Evolutionary conservation across 2,888 invertebrate genomes (phyloP).

Genomic region (Nyleta sp.): DNA sequence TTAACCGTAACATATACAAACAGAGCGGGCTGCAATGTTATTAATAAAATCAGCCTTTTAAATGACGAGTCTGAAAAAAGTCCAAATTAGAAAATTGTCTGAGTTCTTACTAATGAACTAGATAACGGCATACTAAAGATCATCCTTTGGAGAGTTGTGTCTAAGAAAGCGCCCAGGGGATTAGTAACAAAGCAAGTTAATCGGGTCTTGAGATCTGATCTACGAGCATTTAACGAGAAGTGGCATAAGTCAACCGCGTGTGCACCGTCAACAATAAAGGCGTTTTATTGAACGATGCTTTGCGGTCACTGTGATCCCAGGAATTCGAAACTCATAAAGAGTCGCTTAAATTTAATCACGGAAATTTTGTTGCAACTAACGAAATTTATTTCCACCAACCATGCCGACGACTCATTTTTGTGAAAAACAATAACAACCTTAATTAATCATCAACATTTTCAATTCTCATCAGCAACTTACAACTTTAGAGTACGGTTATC

Average conservation of each 20-base stretch:
- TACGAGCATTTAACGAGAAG: constrained; percentile 74
- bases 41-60: too few species aligned
- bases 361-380: too few species aligned
- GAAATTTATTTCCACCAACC: too few species aligned
- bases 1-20: too few species aligned
- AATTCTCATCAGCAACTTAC: too few species aligned
- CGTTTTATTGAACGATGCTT: constrained; percentile 49
- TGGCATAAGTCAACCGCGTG: constrained; percentile 72
- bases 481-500: too few species aligned
- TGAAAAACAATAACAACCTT: too few species aligned
- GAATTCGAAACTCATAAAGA: not conserved
- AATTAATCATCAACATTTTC: too few species aligned
- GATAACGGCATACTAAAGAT: constrained; percentile 44
- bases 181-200: constrained; percentile 61
- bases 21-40: too few species aligned
- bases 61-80: too few species aligned
- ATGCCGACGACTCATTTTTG: too few species aligned
- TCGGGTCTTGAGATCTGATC: constrained; percentile 54
- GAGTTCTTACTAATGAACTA: constrained; percentile 31
- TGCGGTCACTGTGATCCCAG: constrained; percentile 14
- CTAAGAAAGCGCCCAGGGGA: constrained; percentile 45
- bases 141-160: constrained; percentile 39
- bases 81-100: constrained; percentile 19
- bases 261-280: constrained; percentile 59
- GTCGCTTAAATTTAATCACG: too few species aligned